Conservation (phyloP, 92 coral and sea anemone species). For the Porites lobata region DNA sequence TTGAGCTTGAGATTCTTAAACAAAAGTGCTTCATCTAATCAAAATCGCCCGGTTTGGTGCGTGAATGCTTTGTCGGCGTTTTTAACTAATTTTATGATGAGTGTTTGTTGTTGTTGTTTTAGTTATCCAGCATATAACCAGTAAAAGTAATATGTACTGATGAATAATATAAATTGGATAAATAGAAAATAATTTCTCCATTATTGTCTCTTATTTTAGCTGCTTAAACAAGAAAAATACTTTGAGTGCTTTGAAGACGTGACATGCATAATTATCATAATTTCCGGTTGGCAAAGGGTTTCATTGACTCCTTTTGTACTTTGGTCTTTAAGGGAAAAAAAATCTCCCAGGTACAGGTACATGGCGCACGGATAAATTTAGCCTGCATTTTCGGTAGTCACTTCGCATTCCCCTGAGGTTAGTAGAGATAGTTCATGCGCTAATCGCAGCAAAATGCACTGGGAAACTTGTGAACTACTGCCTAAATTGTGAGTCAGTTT, state of each 20-base stretch:
- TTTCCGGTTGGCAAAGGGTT: constrained; percentile 2
- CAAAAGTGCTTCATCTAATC: too few species aligned
- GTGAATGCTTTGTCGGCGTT: too few species aligned
- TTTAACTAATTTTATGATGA: too few species aligned
- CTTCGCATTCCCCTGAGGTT: constrained; percentile 17
- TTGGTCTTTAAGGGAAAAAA: constrained; percentile 11
- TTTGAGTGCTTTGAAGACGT: neutral
- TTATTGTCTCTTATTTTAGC: too few species aligned
- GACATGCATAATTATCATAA: neutral
- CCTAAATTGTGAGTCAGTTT: neutral
- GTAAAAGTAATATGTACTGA: too few species aligned
- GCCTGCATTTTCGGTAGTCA: neutral
- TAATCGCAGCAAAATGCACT: neutral
- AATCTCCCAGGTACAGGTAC: neutral
- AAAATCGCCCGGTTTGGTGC: too few species aligned
- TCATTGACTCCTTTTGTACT: constrained; percentile 20
- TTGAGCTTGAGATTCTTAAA: too few species aligned
- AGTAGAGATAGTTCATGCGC: neutral
- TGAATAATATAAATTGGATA: too few species aligned
- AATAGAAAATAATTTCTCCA: too few species aligned
- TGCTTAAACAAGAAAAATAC: neutral
- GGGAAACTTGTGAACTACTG: neutral
- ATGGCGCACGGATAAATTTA: constrained; percentile 5
- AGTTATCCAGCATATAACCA: too few species aligned
- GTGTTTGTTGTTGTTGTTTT: too few species aligned